Conservation (phyloP, 2,888 invertebrate genomes). For the Gryllus longicercus region DNA sequence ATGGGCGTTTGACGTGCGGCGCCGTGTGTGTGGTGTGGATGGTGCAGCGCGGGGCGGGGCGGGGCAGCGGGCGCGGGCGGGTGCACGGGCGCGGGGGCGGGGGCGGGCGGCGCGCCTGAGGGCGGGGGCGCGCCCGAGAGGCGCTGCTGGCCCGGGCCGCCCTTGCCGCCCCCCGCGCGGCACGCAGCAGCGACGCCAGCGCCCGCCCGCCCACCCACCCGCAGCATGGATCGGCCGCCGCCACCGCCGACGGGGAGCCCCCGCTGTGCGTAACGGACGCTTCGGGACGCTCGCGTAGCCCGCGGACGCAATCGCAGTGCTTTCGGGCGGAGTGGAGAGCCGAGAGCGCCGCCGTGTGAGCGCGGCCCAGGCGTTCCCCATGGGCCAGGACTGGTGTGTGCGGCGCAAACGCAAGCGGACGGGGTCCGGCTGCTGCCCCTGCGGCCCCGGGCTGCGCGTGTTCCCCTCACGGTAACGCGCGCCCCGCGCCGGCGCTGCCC, state of each 20-base stretch:
- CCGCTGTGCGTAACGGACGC: background rate
- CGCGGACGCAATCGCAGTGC: background rate
- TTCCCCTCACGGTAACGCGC: constrained; percentile 36
- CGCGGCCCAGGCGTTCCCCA: constrained; percentile 44
- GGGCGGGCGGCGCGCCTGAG: background rate
- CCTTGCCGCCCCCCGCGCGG: background rate
- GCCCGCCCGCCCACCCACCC: background rate
- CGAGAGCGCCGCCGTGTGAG: background rate
- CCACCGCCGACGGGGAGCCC: background rate
- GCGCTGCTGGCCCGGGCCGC: background rate
- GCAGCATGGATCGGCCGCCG: background rate
- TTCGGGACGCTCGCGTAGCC: background rate
- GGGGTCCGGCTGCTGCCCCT: constrained; percentile 49
- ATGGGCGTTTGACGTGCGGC: background rate
- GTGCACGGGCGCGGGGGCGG: background rate
- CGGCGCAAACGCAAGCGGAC: constrained; percentile 61
- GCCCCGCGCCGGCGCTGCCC: background rate
- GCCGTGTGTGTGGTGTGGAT: background rate
- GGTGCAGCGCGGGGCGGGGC: background rate
- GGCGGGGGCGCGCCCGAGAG: background rate
- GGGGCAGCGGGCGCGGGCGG: background rate
- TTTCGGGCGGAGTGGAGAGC: background rate
- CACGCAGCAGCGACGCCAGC: background rate
- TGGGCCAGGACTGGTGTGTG: constrained; percentile 75
- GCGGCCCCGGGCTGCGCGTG: constrained; percentile 34